Evolutionary conservation across 2,797 vertebrate species (phyloP).

Genomic region (Allobates femoralis): DNA sequence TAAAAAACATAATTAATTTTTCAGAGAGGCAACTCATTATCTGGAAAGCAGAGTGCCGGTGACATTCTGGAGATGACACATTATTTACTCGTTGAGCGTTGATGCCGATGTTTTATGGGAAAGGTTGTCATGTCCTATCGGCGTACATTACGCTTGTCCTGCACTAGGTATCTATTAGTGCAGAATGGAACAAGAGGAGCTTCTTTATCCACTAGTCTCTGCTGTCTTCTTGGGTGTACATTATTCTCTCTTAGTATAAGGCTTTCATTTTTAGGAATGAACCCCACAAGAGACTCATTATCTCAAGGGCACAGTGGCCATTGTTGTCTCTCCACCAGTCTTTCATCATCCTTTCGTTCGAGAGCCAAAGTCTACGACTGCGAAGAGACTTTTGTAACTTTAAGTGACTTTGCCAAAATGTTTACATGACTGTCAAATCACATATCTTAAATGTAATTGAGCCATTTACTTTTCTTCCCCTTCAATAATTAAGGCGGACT

Average conservation of each 20-base stretch:
- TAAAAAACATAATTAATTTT: constrained; percentile 44
- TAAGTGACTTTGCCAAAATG: constrained; percentile 39
- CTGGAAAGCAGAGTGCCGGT: not conserved
- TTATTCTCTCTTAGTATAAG: constrained; percentile 32
- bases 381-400: constrained; percentile 34
- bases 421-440: constrained; percentile 26
- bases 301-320: constrained; percentile 45
- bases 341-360: constrained; percentile 1
- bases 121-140: constrained; percentile 36
- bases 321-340: not conserved
- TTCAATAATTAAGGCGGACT: constrained; percentile 14
- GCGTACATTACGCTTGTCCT: constrained; percentile 10
- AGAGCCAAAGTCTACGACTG: not conserved
- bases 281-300: constrained; percentile 40
- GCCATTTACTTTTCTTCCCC: not conserved
- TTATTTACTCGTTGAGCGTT: constrained; percentile 22
- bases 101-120: constrained; percentile 21
- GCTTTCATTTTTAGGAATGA: not conserved
- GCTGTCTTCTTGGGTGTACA: constrained; percentile 11
- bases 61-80: constrained; percentile 36
- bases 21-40: constrained; percentile 37
- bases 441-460: constrained; percentile 8
- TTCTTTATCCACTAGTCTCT: constrained; percentile 35
- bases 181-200: constrained; percentile 28
- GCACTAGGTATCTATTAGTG: constrained; percentile 34